These are phyloP conservation scores for Pterocles orientalis DNA, from an alignment of 2,113 vertebrate species.

Conservation along the genomic window DNA sequence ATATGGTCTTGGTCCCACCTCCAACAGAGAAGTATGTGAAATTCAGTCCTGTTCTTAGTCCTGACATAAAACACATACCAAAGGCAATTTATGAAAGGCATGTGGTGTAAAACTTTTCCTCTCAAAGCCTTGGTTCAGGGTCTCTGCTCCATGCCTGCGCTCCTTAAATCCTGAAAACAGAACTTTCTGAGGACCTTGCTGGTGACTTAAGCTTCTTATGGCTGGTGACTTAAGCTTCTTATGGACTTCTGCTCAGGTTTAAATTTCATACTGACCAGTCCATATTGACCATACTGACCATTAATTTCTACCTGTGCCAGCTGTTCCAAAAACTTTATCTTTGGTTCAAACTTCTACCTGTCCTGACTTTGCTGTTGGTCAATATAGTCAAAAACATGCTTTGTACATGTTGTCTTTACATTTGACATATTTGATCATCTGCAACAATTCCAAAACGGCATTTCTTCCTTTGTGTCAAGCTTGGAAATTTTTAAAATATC, in stretches of 20 bases:
- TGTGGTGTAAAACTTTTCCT: background rate
- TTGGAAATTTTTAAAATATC: constrained; percentile 51
- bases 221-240: background rate
- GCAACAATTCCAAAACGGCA: background rate
- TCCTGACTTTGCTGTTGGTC: background rate
- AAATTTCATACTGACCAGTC: background rate
- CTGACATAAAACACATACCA: background rate
- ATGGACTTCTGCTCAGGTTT: background rate
- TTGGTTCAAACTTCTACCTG: too few species aligned
- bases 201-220: too few species aligned
- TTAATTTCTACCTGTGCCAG: background rate
- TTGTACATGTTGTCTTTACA: background rate
- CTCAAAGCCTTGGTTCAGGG: background rate
- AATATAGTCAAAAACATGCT: background rate
- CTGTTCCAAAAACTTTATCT: background rate
- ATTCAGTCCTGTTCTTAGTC: background rate
- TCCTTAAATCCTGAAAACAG: background rate
- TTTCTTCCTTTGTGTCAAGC: constrained; percentile 42
- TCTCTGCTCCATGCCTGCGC: background rate
- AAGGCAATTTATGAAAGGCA: background rate
- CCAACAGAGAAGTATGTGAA: background rate
- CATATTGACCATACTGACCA: too few species aligned
- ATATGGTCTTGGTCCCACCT: background rate
- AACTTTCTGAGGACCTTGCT: background rate
- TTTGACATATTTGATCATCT: background rate